A percentile compares a stretch with the other conserved stretches of the same genome.
Evolutionary conservation across 2,888 invertebrate species (phyloP).

Genomic region (Cataglyphis albicans): DNA sequence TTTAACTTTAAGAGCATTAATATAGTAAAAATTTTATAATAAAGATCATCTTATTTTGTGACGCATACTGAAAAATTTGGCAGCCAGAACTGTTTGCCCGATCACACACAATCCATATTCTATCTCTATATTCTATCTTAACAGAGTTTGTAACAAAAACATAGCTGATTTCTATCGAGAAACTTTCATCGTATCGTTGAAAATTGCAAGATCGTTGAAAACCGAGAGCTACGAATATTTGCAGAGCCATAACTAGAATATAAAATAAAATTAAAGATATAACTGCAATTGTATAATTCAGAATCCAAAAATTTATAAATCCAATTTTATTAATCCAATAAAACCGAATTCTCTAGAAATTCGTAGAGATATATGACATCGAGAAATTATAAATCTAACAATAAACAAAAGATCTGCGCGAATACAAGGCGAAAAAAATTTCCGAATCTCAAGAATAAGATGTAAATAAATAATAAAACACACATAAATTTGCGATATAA

Average conservation of each 20-base stretch:
- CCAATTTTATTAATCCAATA: no score
- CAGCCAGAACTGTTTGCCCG: constrained; percentile 25
- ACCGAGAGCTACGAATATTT: constrained; percentile 21
- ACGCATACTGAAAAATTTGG: neutral
- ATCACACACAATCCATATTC: constrained; percentile 5
- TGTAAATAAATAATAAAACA: constrained; percentile 1
- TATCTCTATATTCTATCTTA: constrained; percentile 27
- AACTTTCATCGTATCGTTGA: constrained; percentile 50
- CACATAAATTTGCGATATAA: neutral
- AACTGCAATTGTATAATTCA: neutral
- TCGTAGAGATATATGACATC: neutral
- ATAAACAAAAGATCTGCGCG: neutral
- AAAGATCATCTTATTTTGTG: neutral
- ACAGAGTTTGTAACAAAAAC: constrained; percentile 41
- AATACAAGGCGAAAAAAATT: neutral
- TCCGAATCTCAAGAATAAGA: neutral
- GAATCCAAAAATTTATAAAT: neutral
- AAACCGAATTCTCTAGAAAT: neutral
- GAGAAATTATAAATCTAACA: neutral
- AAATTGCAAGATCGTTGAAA: constrained; percentile 41
- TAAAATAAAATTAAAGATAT: neutral
- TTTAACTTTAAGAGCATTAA: neutral
- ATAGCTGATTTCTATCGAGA: constrained; percentile 34
- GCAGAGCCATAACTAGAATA: constrained; percentile 51
- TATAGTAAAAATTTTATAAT: neutral